These are phyloP conservation scores for Rhagonycha lutea DNA, from an alignment of 2,888 invertebrate genomes.

Conservation along the genomic window DNA sequence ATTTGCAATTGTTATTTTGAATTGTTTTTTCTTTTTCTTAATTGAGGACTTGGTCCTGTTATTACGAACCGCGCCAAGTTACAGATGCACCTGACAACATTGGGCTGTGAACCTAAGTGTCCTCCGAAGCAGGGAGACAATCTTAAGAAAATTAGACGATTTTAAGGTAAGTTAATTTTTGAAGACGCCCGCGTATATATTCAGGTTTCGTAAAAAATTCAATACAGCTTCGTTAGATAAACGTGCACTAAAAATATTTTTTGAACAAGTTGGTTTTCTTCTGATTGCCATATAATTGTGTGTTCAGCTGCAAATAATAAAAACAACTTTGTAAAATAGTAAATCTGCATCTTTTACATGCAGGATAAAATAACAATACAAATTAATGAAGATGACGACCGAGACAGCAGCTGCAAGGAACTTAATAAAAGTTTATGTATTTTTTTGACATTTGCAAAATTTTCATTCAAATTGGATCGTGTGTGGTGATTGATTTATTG, in stretches of 20 bases:
- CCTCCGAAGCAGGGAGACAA: no score
- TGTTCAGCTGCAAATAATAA: neutral
- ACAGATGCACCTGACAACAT: no score
- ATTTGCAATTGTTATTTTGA: conserved; percentile 19
- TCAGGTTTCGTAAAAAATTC: neutral
- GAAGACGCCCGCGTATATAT: neutral
- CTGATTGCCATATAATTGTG: neutral
- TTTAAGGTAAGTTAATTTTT: neutral
- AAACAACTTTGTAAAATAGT: neutral
- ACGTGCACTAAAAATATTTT: neutral
- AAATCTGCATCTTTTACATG: neutral
- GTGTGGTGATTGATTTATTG: neutral
- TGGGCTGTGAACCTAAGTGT: no score
- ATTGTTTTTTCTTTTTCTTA: neutral
- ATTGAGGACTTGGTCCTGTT: no score
- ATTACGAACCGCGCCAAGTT: no score
- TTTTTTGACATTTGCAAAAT: neutral
- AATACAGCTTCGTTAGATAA: neutral
- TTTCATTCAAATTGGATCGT: neutral
- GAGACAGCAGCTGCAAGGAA: neutral
- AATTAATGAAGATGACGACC: neutral
- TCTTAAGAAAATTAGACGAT: no score
- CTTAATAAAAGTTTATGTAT: neutral
- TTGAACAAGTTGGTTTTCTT: neutral
- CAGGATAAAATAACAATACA: neutral